Percentiles rank a stretch among this genome's conserved stretches.
phyloP scores from a whole-genome alignment of 2,888 invertebrate species.

The Limenitis arthemis region DNA sequence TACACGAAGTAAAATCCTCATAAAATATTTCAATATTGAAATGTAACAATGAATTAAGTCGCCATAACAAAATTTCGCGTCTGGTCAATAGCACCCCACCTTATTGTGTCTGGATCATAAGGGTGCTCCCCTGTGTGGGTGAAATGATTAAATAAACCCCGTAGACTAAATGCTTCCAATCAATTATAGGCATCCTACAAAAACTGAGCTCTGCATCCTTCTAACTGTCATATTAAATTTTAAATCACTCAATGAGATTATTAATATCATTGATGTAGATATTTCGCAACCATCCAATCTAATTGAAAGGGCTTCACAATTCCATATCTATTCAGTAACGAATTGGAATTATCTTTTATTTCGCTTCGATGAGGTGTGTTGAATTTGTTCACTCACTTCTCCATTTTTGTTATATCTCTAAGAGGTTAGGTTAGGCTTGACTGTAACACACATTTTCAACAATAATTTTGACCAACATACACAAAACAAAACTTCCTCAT shows the following conservation, averaged over 20 bases:
- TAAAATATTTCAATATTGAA: neutral
- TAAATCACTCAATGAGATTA: neutral
- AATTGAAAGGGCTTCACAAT: too few species aligned
- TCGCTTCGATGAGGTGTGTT: too few species aligned
- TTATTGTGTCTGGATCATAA: conserved; percentile 9
- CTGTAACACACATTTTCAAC: too few species aligned
- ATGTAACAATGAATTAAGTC: neutral
- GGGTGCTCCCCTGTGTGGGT: conserved; percentile 9
- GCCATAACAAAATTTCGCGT: conserved; percentile 6
- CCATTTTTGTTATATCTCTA: too few species aligned
- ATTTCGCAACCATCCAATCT: too few species aligned
- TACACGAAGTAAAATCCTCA: too few species aligned
- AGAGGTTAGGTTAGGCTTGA: too few species aligned
- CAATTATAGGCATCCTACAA: conserved; percentile 6
- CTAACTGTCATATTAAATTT: conserved; percentile 3
- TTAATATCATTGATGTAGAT: neutral
- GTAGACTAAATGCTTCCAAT: conserved; percentile 7
- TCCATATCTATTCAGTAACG: too few species aligned
- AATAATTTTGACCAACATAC: too few species aligned
- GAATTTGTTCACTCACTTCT: too few species aligned
- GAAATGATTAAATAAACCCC: conserved; percentile 12
- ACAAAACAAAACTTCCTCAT: too few species aligned
- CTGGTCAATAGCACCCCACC: conserved; percentile 14
- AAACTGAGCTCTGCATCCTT: neutral
- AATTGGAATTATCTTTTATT: too few species aligned